Conservation (phyloP, 2,113 vertebrate genomes). For the Melanotaenia duboulayi region DNA sequence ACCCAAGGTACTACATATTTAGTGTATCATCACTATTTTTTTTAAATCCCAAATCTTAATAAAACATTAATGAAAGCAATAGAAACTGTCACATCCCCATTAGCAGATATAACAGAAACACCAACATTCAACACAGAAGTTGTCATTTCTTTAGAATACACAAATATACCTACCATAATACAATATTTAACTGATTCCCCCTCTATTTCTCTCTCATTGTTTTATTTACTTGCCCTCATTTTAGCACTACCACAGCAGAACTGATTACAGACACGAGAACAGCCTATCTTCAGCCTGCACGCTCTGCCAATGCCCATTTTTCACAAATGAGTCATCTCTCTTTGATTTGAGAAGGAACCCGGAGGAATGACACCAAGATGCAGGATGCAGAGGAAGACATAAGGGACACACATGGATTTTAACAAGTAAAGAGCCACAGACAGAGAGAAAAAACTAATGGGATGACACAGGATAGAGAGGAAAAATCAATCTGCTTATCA, state of each 20-base stretch:
- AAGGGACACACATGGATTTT: slow-evolving; percentile 14
- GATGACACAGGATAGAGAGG: slow-evolving; percentile 9
- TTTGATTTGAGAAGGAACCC: slow-evolving; percentile 52
- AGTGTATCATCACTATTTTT: not conserved
- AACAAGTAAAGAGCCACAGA: slow-evolving; percentile 27
- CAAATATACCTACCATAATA: slow-evolving; percentile 28
- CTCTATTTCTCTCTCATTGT: not conserved
- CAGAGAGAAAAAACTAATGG: not conserved
- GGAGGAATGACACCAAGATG: slow-evolving; percentile 47
- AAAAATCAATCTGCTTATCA: slow-evolving; percentile 20
- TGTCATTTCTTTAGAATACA: not conserved
- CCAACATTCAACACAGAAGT: slow-evolving; percentile 2
- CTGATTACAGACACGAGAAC: slow-evolving; percentile 24
- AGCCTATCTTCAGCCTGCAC: slow-evolving; percentile 42
- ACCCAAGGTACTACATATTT: not conserved
- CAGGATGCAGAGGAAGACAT: slow-evolving; percentile 21
- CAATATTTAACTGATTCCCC: slow-evolving; percentile 39
- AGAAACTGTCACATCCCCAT: not conserved
- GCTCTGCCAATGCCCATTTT: slow-evolving; percentile 50
- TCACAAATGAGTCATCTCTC: slow-evolving; percentile 58
- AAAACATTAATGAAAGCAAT: not conserved
- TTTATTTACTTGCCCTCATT: slow-evolving; percentile 47
- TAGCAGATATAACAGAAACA: not conserved
- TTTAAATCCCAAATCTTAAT: not conserved
- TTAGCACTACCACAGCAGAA: slow-evolving; percentile 35